These are phyloP conservation scores for Antigone vipio DNA, from an alignment of 2,113 vertebrate species.

Conservation along the genomic window DNA sequence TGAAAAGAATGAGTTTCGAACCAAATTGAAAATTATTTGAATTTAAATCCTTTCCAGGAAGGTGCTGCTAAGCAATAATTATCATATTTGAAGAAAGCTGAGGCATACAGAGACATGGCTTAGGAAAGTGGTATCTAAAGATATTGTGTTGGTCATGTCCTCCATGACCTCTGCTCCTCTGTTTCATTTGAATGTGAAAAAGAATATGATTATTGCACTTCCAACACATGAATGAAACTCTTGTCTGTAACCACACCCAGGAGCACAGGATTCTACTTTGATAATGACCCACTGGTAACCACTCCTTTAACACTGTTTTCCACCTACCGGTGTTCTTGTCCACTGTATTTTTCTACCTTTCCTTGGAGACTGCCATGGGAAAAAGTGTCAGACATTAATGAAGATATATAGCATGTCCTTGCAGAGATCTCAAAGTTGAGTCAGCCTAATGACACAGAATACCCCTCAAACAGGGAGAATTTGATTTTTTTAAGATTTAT, in stretches of 20 bases:
- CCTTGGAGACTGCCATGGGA: neutral
- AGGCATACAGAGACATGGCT: neutral
- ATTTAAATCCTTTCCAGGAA: neutral
- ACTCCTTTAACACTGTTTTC: neutral
- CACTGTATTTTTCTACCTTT: neutral
- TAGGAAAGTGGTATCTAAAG: neutral
- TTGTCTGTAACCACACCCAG: neutral
- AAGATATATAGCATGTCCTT: neutral
- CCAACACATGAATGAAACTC: neutral
- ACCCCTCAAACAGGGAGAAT: neutral
- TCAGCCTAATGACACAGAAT: neutral
- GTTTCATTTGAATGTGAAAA: neutral
- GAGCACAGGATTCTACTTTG: neutral
- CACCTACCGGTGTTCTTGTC: neutral
- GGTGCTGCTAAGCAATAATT: neutral
- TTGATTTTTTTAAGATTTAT: neutral
- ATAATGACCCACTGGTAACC: neutral
- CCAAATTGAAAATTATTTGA: neutral
- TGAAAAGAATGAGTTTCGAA: neutral
- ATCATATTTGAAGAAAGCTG: neutral
- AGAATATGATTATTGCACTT: neutral
- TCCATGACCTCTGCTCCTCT: neutral
- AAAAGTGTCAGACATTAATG: neutral
- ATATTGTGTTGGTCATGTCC: accelerated
- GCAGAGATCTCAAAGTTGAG: neutral